phyloP scores from a whole-genome alignment of 2,888 invertebrate species.

The Lepidochrysops patricia region DNA sequence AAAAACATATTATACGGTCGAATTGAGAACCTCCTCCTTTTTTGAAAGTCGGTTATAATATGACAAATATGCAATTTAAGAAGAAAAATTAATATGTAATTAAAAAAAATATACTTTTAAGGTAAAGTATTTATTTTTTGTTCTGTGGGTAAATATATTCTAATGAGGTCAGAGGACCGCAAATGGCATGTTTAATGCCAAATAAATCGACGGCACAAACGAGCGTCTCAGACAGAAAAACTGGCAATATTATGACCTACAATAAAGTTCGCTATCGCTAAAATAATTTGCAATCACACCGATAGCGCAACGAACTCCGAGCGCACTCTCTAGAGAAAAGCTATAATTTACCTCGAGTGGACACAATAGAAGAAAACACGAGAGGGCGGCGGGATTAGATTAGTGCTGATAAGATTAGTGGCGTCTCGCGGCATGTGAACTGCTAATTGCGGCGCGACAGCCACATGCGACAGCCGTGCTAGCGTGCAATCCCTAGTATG shows the following conservation, averaged over 20 bases:
- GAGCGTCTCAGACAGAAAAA: background rate
- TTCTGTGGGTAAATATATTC: no score
- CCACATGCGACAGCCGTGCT: conserved; percentile 26
- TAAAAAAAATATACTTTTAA: background rate
- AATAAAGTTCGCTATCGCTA: background rate
- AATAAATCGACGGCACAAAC: background rate
- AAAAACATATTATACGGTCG: no score
- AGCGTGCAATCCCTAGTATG: conserved; percentile 38
- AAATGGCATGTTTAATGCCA: background rate
- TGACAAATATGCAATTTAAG: no score
- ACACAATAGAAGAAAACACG: conserved; percentile 72
- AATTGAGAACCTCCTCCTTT: no score
- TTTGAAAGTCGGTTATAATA: no score
- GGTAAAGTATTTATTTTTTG: no score
- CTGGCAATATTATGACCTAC: background rate
- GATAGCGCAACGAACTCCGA: conserved; percentile 41
- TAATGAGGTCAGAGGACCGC: background rate
- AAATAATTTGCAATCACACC: conserved; percentile 11
- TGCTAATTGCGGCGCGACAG: conserved; percentile 45
- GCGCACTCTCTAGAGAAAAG: conserved; percentile 58
- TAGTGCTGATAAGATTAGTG: conserved; percentile 68
- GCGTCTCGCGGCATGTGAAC: conserved; percentile 41
- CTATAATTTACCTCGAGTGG: conserved; percentile 69
- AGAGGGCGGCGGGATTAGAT: conserved; percentile 68
- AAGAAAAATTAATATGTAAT: no score